Conservation (phyloP, 53 echinoderm and acorn worm genomes). For the Antedon mediterranea region DNA sequence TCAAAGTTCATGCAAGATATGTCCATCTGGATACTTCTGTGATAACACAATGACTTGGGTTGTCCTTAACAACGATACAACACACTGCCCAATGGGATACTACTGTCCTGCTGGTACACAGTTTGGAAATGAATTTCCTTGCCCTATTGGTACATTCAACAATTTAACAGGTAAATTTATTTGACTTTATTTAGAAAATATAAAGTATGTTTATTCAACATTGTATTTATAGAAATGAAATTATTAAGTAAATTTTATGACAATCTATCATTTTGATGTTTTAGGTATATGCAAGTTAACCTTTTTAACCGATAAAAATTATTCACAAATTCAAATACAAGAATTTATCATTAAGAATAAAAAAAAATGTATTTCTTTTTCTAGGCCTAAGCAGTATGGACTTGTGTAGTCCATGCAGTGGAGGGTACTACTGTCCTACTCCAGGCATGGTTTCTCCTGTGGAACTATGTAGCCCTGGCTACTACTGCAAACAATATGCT, state of each 20-base stretch:
- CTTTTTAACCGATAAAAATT: no score
- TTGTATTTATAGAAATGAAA: no score
- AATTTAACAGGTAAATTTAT: conserved; percentile 54
- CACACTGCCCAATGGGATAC: conserved; percentile 53
- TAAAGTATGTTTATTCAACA: no score
- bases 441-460: conserved; percentile 88
- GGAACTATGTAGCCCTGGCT: conserved; percentile 59
- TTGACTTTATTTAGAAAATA: no score
- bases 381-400: conserved; percentile 50
- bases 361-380: neutral
- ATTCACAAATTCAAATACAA: no score
- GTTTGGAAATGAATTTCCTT: conserved; percentile 63
- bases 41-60: conserved; percentile 84
- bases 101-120: conserved; percentile 77
- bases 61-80: conserved; percentile 72
- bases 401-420: conserved; percentile 66
- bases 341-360: no score
- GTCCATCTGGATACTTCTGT: conserved; percentile 91
- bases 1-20: conserved; percentile 71
- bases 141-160: conserved; percentile 82
- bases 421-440: conserved; percentile 91
- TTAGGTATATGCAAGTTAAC: no score
- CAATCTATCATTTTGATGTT: no score
- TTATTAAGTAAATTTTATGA: no score
- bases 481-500: conserved; percentile 82